Evolutionary conservation across 2,113 vertebrate genomes (phyloP), one percentile per base, ranked within the genome.

Genomic region (Brachyhypopomus gauderio): DNA sequence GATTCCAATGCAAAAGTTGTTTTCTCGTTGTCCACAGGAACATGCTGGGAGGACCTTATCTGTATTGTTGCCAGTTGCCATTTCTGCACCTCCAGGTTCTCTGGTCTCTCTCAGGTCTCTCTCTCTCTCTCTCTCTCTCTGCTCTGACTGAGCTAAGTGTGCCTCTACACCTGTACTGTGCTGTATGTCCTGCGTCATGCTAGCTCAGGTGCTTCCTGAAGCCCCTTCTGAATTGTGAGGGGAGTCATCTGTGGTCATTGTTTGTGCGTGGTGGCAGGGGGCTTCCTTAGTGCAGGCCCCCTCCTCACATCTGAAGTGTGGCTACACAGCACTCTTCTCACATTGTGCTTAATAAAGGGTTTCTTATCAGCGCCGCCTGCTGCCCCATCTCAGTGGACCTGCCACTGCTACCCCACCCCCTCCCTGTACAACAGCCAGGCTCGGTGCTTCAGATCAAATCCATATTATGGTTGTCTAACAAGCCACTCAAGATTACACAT

Each of bases 281-380:
- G 41, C 64, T 59, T 14, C 12, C 12, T 12, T 52, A 1, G 4
- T 5, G 30, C 41, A 16, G 75, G 55, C 55, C 52, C 12, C 41
- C 66, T 58, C 30, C 56, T 70, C 64, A 69, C 55, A 69, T 78
- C 48, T 69, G 48, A 78, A 58, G 30, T 17, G 56, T 78, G 55
- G 64, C 30, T 41, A 70, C 30, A 25, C 62, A 22, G 62, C 45
- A 3, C 9, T 1, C 48, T 20, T 41, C 25, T 77, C 19, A 38
- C 34, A 30, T 66, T 66, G 23, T 66, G 23, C 75, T 77, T 66
- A 64, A 52, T n/a, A 77, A 77, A 77, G 41, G 48, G 64, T 66
- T 66, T 77, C 62, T 66, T 63, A 76, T 66, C 62, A 30, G 25
- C 9, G 52, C 41, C 7, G 16, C 45, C 19, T 38, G 30, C 64